Base-by-base conservation (phyloP, 2,113 vertebrate species). In the Boleophthalmus pectinirostris region DNA sequence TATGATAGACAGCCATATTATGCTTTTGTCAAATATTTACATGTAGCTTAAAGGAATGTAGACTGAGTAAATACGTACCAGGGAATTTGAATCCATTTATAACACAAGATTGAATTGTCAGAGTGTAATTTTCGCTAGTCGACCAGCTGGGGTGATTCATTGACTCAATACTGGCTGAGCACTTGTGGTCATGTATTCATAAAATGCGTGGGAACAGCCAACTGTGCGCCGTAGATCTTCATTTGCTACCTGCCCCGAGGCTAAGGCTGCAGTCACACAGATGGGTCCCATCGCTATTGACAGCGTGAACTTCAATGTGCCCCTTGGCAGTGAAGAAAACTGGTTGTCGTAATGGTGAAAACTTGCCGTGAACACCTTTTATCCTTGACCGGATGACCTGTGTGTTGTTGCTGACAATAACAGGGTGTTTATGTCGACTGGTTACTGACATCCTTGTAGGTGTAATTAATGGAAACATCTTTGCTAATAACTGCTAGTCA, bases 351-450 rank as follows among this genome's bases (percentile, higher is more conserved):
- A 87, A 91, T 91, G 74, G 49, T 63, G 80, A 90, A 61, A 91
- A 92, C 88, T 74, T 77, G 79, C 82, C 89, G 77, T 86, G 87
- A n/a, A 86, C 89, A 87, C 89, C 88, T 87, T 88, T 74, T 90
- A 78, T 72, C 84, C 58, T 85, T 82, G 82, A 75, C 78, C 89
- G 68, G 75, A 73, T 77, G 72, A 66, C 77, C 73, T 81, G 29
- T 68, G 77, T 45, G 65, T 69, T 23, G 8, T 47, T 54, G 20
- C 29, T 72, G 66, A 85, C 78, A 84, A 9, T 73, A n/a, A 29
- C 29, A 29, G 33, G 64, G 35, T 66, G 60, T 80, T 83, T 74
- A 46, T 80, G 23, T 79, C 16, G 54, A 43, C 61, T 66, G 56
- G 63, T 79, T 66, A 47, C 72, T 70, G 54, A 77, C 80, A 15